A percentile compares a stretch with the other conserved stretches of the same genome.
Evolutionary conservation across 1,140 invertebrate genomes (phyloP).

Genomic region (Drosophila lowei): DNA sequence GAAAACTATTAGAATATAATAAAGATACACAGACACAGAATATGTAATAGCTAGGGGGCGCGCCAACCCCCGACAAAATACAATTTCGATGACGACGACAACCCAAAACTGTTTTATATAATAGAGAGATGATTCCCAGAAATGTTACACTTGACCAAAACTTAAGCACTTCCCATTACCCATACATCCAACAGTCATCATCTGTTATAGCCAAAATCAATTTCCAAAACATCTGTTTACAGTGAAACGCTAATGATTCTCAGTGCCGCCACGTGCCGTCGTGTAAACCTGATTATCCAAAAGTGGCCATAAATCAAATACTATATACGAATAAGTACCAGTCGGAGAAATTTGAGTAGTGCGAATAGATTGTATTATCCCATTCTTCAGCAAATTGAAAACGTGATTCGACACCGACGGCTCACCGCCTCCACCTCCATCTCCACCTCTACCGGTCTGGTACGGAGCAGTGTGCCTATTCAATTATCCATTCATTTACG

Average conservation of each 20-base stretch:
- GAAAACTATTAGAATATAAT: no score
- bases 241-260: conserved; percentile 8
- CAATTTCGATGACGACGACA: no score
- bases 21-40: no score
- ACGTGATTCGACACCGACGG: conserved; percentile 29
- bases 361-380: conserved; percentile 15
- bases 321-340: conserved; percentile 5
- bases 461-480: conserved; percentile 9
- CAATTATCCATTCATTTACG: conserved; percentile 43
- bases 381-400: conserved; percentile 35
- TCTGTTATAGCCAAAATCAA: neutral
- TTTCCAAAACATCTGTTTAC: conserved; percentile 10
- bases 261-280: conserved; percentile 26
- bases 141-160: no score
- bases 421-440: no score
- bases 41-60: no score
- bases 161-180: no score
- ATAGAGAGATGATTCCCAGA: no score
- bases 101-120: no score
- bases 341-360: conserved; percentile 12
- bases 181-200: no score
- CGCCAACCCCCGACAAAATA: no score
- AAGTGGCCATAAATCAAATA: conserved; percentile 41
- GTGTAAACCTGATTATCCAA: conserved; percentile 8
- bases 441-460: no score